Percentiles rank a stretch among this genome's conserved stretches.
These are phyloP conservation scores for Cordilura impudica DNA, from an alignment of 2,888 invertebrate genomes.

Conservation along the genomic window DNA sequence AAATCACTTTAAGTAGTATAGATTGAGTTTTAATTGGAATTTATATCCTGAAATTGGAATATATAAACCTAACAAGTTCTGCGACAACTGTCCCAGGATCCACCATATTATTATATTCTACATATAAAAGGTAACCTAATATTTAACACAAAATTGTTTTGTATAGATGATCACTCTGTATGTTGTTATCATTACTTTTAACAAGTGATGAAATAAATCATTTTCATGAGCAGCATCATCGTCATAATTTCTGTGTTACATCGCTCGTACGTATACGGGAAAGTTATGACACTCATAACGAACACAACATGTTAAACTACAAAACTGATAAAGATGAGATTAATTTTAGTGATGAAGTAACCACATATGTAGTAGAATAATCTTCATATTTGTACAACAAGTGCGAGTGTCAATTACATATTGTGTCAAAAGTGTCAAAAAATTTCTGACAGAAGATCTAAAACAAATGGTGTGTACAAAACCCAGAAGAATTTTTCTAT, in stretches of 20 bases:
- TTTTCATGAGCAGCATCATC: slow-evolving; percentile 61
- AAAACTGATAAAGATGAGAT: slow-evolving; percentile 13
- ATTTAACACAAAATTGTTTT: too few relatives aligned
- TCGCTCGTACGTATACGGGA: not conserved
- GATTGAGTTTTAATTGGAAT: too few relatives aligned
- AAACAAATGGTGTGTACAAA: slow-evolving; percentile 35
- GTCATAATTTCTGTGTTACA: slow-evolving; percentile 10
- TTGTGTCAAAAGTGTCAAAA: slow-evolving; percentile 75
- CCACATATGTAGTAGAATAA: not conserved
- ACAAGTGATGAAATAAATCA: slow-evolving; percentile 76
- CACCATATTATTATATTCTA: too few relatives aligned
- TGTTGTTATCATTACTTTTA: slow-evolving; percentile 60
- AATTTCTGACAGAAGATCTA: slow-evolving; percentile 27
- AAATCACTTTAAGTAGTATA: too few relatives aligned
- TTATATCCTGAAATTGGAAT: too few relatives aligned
- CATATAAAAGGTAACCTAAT: too few relatives aligned
- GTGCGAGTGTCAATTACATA: slow-evolving; percentile 75
- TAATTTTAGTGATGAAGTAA: not conserved
- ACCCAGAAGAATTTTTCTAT: not conserved
- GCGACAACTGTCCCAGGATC: too few relatives aligned
- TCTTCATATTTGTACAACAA: slow-evolving; percentile 62
- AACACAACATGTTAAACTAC: slow-evolving; percentile 29
- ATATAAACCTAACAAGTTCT: too few relatives aligned
- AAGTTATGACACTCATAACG: slow-evolving; percentile 43
- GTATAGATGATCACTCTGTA: slow-evolving; percentile 33